These are phyloP conservation scores for Semnornis frantzii DNA, from an alignment of 2,113 vertebrate species.

Conservation along the genomic window DNA sequence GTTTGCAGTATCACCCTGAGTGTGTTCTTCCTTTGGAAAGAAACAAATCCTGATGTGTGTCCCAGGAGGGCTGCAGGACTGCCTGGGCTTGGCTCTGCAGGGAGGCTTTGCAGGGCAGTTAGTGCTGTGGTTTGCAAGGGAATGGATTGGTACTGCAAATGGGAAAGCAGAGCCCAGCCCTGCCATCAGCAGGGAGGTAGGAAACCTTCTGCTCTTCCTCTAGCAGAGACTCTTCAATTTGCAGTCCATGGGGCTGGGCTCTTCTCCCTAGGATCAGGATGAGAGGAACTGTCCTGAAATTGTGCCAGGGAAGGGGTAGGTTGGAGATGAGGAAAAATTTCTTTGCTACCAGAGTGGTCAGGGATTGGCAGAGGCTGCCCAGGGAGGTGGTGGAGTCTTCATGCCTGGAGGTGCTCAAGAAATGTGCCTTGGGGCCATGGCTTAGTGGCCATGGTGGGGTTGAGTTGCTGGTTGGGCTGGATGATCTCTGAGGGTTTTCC, in stretches of 20 bases:
- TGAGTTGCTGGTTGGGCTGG: too few relatives aligned
- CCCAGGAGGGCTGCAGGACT: not conserved
- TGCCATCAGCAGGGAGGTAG: not conserved
- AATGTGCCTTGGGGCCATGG: too few relatives aligned
- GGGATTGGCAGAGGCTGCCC: too few relatives aligned
- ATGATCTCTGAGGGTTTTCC: too few relatives aligned
- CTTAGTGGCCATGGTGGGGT: too few relatives aligned
- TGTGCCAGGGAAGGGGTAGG: too few relatives aligned
- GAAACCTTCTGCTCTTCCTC: not conserved
- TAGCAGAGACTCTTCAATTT: not conserved
- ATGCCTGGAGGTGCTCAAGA: too few relatives aligned
- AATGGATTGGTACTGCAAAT: slow-evolving; percentile 13
- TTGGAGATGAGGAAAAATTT: too few relatives aligned
- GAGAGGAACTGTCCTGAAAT: too few relatives aligned
- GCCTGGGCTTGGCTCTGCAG: not conserved
- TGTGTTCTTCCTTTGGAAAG: not conserved
- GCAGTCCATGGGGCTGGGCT: not conserved
- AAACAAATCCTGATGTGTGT: not conserved
- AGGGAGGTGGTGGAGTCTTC: too few relatives aligned
- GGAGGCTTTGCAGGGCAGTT: not conserved
- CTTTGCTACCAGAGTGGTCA: too few relatives aligned
- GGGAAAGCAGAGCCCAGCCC: not conserved
- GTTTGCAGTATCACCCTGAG: not conserved
- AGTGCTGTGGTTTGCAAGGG: not conserved
- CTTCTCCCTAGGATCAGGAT: too few relatives aligned